phyloP scores from a whole-genome alignment of 2,113 vertebrate genomes.

The Antennarius striatus region DNA sequence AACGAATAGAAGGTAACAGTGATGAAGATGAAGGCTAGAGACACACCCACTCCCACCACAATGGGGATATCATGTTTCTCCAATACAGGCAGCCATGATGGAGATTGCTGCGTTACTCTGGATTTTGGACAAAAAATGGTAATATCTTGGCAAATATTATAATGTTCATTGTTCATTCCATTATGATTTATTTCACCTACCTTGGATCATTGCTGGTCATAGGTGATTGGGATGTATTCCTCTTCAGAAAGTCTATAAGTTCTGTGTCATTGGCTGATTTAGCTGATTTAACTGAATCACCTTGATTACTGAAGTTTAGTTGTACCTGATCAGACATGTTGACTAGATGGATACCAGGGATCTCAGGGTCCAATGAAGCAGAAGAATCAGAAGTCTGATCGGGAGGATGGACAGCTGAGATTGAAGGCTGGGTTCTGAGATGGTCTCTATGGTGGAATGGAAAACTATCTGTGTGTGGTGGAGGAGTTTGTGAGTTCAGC shows the following conservation, averaged over 20 bases:
- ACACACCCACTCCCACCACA: constrained; percentile 81
- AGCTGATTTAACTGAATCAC: constrained; percentile 13
- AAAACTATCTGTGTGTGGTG: constrained; percentile 11
- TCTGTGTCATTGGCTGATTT: constrained; percentile 56
- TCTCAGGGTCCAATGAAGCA: constrained; percentile 7
- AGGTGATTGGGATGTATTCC: constrained; percentile 79
- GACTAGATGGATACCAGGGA: constrained; percentile 18
- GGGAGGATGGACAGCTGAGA: constrained; percentile 4
- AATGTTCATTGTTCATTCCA: neutral
- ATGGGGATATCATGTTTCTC: constrained; percentile 84
- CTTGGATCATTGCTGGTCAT: constrained; percentile 75
- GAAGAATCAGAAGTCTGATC: constrained; percentile 4
- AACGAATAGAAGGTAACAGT: constrained; percentile 83
- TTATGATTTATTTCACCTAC: constrained; percentile 48
- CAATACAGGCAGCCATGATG: constrained; percentile 75
- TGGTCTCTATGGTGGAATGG: constrained; percentile 4
- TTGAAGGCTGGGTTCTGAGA: neutral
- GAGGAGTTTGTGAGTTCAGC: constrained; percentile 19
- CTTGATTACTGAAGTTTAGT: constrained; percentile 46
- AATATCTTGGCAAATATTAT: neutral
- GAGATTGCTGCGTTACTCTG: constrained; percentile 67
- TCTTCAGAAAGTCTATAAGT: constrained; percentile 63
- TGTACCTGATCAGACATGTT: constrained; percentile 29
- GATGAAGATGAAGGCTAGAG: constrained; percentile 82
- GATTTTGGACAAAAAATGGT: constrained; percentile 3